Percentiles rank a stretch among this genome's conserved stretches.
Conservation (phyloP, 2,113 vertebrate genomes). For the Notarius lentiginosus region DNA sequence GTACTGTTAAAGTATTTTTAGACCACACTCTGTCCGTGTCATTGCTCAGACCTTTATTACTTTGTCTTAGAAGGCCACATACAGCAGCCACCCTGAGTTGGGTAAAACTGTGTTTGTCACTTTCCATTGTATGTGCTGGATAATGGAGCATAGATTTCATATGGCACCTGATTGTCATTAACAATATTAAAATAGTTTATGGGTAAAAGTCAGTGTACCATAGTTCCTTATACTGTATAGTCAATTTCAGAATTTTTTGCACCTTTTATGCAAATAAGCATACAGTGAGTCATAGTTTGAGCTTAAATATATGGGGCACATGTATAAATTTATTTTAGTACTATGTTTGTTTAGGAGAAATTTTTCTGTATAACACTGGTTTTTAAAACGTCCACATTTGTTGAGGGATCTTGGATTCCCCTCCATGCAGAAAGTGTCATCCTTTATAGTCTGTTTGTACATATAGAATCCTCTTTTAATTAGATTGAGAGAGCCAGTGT, state of each 20-base stretch:
- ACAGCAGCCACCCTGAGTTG: not conserved
- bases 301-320: not conserved
- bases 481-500: not conserved
- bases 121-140: not conserved
- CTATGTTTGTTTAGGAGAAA: not conserved
- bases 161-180: not conserved
- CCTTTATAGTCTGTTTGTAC: not conserved
- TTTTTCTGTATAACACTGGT: not conserved
- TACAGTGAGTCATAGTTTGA: not conserved
- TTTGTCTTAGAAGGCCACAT: not conserved
- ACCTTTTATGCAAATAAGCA: not conserved
- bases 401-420: not conserved
- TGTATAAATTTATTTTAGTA: not conserved
- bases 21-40: not conserved
- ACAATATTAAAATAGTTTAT: not conserved
- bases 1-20: slow-evolving; percentile 22
- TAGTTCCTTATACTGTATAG: not conserved
- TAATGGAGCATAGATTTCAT: not conserved
- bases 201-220: not conserved
- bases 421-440: not conserved
- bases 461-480: not conserved
- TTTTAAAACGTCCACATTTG: not conserved
- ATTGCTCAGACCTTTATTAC: slow-evolving; percentile 24
- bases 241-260: not conserved
- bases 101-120: not conserved